These are phyloP conservation scores for Drosophila kohkoa DNA, from an alignment of 1,140 invertebrate species.

Conservation along the genomic window DNA sequence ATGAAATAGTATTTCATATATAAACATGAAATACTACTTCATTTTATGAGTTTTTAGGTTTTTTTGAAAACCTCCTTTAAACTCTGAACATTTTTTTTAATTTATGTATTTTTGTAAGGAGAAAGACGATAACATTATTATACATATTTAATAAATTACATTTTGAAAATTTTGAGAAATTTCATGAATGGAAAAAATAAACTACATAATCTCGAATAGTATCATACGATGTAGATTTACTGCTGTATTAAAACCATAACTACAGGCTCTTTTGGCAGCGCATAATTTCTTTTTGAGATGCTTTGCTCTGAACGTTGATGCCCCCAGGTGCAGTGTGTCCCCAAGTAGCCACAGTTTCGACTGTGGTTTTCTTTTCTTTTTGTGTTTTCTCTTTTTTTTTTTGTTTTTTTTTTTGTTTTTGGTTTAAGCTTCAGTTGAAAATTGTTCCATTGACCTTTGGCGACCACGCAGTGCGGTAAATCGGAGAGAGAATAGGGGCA, in stretches of 20 bases:
- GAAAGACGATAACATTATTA: too few relatives aligned
- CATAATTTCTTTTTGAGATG: slow-evolving; percentile 34
- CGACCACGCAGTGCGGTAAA: slow-evolving; percentile 24
- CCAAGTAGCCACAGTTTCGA: slow-evolving; percentile 21
- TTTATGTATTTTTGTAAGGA: too few relatives aligned
- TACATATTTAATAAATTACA: too few relatives aligned
- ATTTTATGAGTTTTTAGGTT: too few relatives aligned
- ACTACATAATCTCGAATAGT: too few relatives aligned
- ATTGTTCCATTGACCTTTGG: slow-evolving; percentile 81
- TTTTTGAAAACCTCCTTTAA: too few relatives aligned
- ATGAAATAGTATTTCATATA: too few relatives aligned
- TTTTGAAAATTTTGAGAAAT: too few relatives aligned
- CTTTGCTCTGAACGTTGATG: not conserved
- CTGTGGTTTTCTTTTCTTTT: slow-evolving; percentile 10
- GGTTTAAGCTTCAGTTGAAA: slow-evolving; percentile 62
- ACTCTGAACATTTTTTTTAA: too few relatives aligned
- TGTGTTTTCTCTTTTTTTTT: not conserved
- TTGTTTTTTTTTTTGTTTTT: slow-evolving; percentile 12
- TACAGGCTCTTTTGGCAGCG: slow-evolving; percentile 45
- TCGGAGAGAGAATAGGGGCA: not conserved
- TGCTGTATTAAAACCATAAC: slow-evolving; percentile 27
- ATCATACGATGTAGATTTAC: not conserved
- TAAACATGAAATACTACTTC: too few relatives aligned
- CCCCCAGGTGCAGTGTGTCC: slow-evolving; percentile 43
- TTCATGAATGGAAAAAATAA: too few relatives aligned